phyloP scores from a whole-genome alignment of 2,888 invertebrate species.

The Pemphredon lugubris region DNA sequence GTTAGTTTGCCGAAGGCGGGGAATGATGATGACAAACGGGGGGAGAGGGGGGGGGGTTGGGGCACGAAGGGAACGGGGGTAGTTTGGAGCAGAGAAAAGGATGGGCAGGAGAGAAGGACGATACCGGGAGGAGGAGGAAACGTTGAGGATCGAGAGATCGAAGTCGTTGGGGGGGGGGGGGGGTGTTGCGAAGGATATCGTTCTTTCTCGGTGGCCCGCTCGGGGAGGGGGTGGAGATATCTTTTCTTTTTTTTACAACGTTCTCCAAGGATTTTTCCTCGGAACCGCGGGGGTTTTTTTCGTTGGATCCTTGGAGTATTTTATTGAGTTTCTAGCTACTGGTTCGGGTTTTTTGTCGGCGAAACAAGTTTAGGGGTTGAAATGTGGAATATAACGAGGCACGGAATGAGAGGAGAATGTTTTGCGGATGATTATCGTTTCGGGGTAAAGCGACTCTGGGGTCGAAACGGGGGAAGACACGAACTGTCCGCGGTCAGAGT shows the following conservation, averaged over 20 bases:
- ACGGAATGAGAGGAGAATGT: slow-evolving; percentile 10
- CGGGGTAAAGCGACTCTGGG: background rate
- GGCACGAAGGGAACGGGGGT: background rate
- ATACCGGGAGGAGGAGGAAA: background rate
- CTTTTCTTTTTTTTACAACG: slow-evolving; percentile 12
- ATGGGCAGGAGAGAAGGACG: slow-evolving; percentile 6
- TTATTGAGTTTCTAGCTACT: slow-evolving; percentile 15
- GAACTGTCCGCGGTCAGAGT: background rate
- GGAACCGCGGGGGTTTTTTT: slow-evolving; percentile 11
- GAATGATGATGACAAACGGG: slow-evolving; percentile 8
- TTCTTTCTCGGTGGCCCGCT: too few relatives aligned
- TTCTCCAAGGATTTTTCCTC: slow-evolving; percentile 6
- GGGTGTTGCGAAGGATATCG: too few relatives aligned
- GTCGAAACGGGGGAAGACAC: background rate
- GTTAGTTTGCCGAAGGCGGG: too few relatives aligned
- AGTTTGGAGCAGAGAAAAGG: slow-evolving; percentile 9
- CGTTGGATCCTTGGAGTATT: slow-evolving; percentile 8
- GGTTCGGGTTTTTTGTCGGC: slow-evolving; percentile 18
- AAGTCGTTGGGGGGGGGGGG: background rate
- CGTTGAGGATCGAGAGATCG: slow-evolving; percentile 55
- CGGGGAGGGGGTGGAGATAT: background rate
- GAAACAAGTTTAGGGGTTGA: slow-evolving; percentile 4
- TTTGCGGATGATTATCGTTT: background rate
- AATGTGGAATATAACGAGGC: slow-evolving; percentile 2
- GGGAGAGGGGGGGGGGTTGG: background rate